Base-by-base conservation (phyloP, 2,888 invertebrate genomes). In the Pinctada fucata region DNA sequence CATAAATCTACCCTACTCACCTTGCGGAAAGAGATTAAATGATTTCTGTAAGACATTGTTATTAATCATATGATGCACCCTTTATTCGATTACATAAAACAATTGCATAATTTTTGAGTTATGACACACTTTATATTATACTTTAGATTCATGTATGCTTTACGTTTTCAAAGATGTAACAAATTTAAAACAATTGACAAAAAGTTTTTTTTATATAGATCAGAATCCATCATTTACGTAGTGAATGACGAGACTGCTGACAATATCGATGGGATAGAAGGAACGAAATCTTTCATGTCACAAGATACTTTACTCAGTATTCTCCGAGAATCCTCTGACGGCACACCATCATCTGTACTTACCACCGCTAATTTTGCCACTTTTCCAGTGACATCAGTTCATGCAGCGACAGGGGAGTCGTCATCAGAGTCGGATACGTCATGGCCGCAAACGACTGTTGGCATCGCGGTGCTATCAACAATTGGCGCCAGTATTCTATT, bases 361-460 rank as follows among this genome's bases (percentile, higher is more conserved):
- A 72, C 75, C 8, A 68, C 77, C 3, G 69, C 80, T 8, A 74
- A 58, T 51, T 80, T 78, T 69, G 71, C 77, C 2, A 70, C 77
- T 4, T 80, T 78, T 67, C 78, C 80, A 47, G 78, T 80, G 47
- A 78, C 75, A n/a, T 74, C 75, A 48, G 80, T 80, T 0, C 64
- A 71, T 31, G 51, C 75, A 16, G 74, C 72, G 3, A 75, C 75
- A 3, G 79, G 74, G 6, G 63, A 75, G 13, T 49, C 64, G 45
- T 70, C 72, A 1, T 47, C 77, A 3, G 49, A 63, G 10, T 69
- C 80, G 5, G 63, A 75, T 1, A 13, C 58, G 47, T 74, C 72
- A n/a, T 80, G 80, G 80, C 74, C 75, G 0, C 66, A 71, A n/a
- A 75, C 80, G 3, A 78, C 77, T 5, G 78, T 72, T 3, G 80